Evolutionary conservation across 2,888 invertebrate species (phyloP).

Genomic region (Amphipyra berbera): DNA sequence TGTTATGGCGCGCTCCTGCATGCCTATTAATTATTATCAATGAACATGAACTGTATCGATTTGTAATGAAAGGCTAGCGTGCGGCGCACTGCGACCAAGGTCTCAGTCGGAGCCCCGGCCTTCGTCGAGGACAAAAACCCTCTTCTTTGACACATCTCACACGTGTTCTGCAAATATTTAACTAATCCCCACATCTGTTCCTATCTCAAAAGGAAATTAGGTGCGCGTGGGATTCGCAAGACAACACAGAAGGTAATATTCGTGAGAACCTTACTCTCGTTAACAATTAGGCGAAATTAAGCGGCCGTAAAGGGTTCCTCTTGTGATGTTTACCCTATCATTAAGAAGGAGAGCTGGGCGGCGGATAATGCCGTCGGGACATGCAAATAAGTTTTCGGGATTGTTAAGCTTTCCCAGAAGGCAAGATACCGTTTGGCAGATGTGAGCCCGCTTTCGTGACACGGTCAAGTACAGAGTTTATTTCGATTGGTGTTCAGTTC

Average conservation of each 20-base stretch:
- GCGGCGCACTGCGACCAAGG: slow-evolving; percentile 80
- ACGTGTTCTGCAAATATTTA: slow-evolving; percentile 78
- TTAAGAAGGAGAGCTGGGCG: slow-evolving; percentile 77
- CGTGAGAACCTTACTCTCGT: slow-evolving; percentile 85
- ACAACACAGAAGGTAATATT: slow-evolving; percentile 82
- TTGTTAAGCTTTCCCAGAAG: slow-evolving; percentile 88
- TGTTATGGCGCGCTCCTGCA: slow-evolving; percentile 65
- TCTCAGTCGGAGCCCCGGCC: slow-evolving; percentile 60
- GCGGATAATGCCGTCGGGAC: slow-evolving; percentile 84
- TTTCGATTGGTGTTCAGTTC: slow-evolving; percentile 85
- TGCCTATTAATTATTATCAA: slow-evolving; percentile 84
- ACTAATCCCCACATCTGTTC: slow-evolving; percentile 77
- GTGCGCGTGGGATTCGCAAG: slow-evolving; percentile 85
- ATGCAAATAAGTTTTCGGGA: slow-evolving; percentile 87
- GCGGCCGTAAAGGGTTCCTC: slow-evolving; percentile 80
- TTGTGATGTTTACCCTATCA: slow-evolving; percentile 84
- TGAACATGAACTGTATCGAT: slow-evolving; percentile 82
- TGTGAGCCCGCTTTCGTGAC: slow-evolving; percentile 83
- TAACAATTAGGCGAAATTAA: slow-evolving; percentile 87
- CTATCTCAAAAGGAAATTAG: slow-evolving; percentile 77
- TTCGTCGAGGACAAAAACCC: slow-evolving; percentile 71
- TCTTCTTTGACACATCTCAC: slow-evolving; percentile 71
- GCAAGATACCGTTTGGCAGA: slow-evolving; percentile 87
- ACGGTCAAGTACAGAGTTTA: slow-evolving; percentile 86
- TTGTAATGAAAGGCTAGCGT: slow-evolving; percentile 77